Percentiles rank a stretch among this genome's conserved stretches.
These are phyloP conservation scores for Pangasianodon hypophthalmus DNA, from an alignment of 2,113 vertebrate genomes.

Conservation along the genomic window DNA sequence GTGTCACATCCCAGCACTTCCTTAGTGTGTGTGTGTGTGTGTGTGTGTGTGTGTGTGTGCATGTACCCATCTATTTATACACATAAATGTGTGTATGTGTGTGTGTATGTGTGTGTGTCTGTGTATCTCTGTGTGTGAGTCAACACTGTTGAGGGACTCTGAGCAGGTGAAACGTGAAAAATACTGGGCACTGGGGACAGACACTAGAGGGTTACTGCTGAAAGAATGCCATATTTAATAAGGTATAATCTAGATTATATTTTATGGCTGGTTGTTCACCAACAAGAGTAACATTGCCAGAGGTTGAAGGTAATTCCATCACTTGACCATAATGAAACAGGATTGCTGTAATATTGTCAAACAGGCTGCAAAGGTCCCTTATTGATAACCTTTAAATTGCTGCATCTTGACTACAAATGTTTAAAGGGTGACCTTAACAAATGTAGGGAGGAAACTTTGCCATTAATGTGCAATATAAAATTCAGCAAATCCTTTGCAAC, in stretches of 20 bases:
- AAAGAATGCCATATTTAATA: background rate
- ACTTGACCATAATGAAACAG: slow-evolving; percentile 26
- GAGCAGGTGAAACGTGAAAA: background rate
- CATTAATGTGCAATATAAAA: slow-evolving; percentile 27
- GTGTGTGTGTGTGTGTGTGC: slow-evolving; percentile 32
- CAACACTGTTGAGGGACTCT: background rate
- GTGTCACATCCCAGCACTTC: slow-evolving; percentile 27
- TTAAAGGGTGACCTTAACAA: slow-evolving; percentile 16
- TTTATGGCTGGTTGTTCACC: background rate
- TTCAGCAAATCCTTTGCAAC: slow-evolving; percentile 10
- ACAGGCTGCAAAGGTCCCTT: background rate
- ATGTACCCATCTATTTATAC: slow-evolving; percentile 11
- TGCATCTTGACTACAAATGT: background rate
- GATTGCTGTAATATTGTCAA: slow-evolving; percentile 3
- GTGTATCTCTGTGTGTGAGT: slow-evolving; percentile 22
- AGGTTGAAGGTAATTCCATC: background rate
- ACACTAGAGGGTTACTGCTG: background rate
- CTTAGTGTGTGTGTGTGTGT: slow-evolving; percentile 31
- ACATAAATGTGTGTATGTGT: slow-evolving; percentile 24
- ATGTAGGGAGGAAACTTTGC: background rate
- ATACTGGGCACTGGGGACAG: background rate
- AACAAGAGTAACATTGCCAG: background rate
- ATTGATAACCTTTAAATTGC: slow-evolving; percentile 14
- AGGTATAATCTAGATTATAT: background rate
- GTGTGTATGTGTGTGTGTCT: slow-evolving; percentile 10